These are phyloP conservation scores for Philhelius pedissequus DNA, from an alignment of 2,888 invertebrate species.

Conservation along the genomic window DNA sequence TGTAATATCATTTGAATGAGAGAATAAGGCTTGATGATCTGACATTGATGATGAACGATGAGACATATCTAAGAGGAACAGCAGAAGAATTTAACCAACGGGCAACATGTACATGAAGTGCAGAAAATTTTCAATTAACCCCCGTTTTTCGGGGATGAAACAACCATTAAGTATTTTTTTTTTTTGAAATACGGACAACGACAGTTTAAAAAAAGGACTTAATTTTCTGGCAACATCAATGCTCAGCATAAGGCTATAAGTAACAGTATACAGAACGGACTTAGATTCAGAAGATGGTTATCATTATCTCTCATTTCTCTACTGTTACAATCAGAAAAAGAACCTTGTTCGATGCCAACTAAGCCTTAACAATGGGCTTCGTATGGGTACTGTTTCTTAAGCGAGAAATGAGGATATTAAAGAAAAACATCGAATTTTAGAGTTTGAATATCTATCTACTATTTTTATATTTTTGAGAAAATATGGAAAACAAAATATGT, in stretches of 20 bases:
- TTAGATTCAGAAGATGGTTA: conserved; percentile 32
- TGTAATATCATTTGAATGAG: not conserved
- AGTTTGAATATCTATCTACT: too few species aligned
- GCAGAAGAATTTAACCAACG: not conserved
- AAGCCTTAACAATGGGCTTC: too few species aligned
- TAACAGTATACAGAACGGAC: too few species aligned
- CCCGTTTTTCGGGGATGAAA: not conserved
- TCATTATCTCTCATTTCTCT: not conserved
- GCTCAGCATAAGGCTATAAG: not conserved
- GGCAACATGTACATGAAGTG: not conserved
- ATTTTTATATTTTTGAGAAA: too few species aligned
- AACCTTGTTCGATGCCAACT: not conserved
- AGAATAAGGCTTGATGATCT: conserved; percentile 13
- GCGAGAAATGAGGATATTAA: too few species aligned
- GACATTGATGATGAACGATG: conserved; percentile 64
- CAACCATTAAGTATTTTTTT: not conserved
- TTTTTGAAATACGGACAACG: not conserved
- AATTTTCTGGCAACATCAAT: not conserved
- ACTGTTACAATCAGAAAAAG: not conserved
- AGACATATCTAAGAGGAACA: not conserved
- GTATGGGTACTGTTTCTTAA: too few species aligned
- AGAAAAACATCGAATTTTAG: too few species aligned
- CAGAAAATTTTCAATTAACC: not conserved
- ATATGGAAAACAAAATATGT: too few species aligned
- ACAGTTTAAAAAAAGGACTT: not conserved